Base-by-base conservation (phyloP, 1,140 invertebrate species). In the Anadara kagoshimensis region DNA sequence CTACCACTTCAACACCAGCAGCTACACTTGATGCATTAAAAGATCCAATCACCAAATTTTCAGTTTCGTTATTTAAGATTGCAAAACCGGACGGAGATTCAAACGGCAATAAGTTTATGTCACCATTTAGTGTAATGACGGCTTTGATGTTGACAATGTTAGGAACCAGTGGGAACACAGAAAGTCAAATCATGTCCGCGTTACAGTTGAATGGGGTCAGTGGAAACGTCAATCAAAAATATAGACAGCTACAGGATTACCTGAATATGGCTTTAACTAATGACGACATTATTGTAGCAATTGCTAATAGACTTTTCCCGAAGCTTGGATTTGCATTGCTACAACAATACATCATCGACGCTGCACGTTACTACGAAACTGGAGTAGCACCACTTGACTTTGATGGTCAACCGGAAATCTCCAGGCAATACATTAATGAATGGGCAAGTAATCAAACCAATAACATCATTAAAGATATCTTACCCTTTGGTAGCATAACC, bases 361-460 rank as follows among this genome's bases (percentile, higher is more conserved):
- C 71, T 7, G 20, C 22, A 14, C n/a, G 44, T 5, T 62, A 57
- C 63, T 76, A 71, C 26, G 53, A 36, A 18, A 71, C 56, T 49
- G 70, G 69, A 41, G 22, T 78, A 24, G 58, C 72, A 43, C 18
- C 53, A 1, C 16, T 67, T 18, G 69, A 77, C 51, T 77, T 77
- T 69, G 59, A 26, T 10, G 64, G 44, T 16, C 43, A 77, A 49
- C 12, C 76, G 22, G 77, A 74, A 51, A 62, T 36, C 64, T 82
- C 84, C 1, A 75, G 83, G 36, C 65, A 90, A 2, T 73, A 80
- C 0, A 92, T 95, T 16, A 94, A 95, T 78, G 80, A 79, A 22
- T 95, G 94, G 93, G 93, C 95, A 0, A 86, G 89, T 0, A 73
- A 90, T 7, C 91, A 91, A 65, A 95, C 94, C 0, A 85, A 89